These are phyloP conservation scores for Eurystomus glaucurus DNA, from an alignment of 2,797 vertebrate genomes.

Conservation along the genomic window DNA sequence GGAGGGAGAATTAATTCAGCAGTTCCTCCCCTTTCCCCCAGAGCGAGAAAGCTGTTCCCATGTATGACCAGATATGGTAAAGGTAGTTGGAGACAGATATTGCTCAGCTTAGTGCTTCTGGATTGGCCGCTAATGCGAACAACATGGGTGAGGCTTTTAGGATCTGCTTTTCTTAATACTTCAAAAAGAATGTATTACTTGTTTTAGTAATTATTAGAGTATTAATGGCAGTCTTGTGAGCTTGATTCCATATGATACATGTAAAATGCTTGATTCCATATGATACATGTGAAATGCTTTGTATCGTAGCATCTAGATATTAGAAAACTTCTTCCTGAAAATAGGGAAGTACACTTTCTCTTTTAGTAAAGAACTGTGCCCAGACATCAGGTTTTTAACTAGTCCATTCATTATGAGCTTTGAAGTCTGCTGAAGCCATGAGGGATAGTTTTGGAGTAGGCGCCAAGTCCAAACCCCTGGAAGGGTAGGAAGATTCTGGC, in stretches of 20 bases:
- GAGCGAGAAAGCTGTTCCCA: neutral
- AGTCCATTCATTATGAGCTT: neutral
- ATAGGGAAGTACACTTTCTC: neutral
- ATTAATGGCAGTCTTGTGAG: neutral
- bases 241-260: neutral
- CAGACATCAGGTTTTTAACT: neutral
- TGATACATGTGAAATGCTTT: neutral
- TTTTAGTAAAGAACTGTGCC: neutral
- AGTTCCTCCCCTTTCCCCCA: neutral
- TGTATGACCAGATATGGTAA: slow-evolving; percentile 70
- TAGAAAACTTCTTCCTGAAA: neutral
- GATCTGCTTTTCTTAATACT: slow-evolving; percentile 1
- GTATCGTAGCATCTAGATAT: neutral
- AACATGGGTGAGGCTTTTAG: slow-evolving; percentile 62
- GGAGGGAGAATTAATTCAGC: neutral
- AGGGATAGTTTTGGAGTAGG: neutral
- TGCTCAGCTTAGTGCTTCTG: slow-evolving; percentile 19
- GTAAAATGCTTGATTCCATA: neutral
- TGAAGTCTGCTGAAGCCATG: neutral
- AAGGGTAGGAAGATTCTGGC: neutral
- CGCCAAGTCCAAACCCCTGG: neutral
- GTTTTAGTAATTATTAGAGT: neutral
- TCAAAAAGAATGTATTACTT: neutral
- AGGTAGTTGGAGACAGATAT: slow-evolving; percentile 11
- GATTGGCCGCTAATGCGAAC: neutral